Evolutionary conservation across 2,797 vertebrate genomes (phyloP).

Genomic region (Falco berigora): DNA sequence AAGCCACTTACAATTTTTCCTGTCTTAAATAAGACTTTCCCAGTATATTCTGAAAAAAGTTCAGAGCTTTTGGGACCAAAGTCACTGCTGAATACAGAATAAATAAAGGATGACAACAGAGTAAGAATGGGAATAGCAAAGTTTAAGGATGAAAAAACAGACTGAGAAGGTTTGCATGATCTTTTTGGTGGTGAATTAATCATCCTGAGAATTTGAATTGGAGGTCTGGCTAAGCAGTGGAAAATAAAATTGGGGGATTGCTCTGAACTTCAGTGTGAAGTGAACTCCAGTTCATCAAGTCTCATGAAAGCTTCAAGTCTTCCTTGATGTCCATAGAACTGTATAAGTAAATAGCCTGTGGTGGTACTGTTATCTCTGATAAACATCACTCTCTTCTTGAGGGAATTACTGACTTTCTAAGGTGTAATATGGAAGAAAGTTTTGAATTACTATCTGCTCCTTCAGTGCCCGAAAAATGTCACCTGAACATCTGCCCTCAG

Average conservation of each 20-base stretch:
- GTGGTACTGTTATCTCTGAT: background rate
- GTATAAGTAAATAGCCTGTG: background rate
- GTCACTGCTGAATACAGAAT: background rate
- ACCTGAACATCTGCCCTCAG: background rate
- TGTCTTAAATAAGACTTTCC: background rate
- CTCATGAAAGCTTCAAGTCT: background rate
- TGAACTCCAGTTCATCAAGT: background rate
- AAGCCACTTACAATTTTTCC: background rate
- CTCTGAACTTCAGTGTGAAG: background rate
- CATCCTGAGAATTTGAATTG: background rate
- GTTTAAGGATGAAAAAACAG: background rate
- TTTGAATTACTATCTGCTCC: background rate
- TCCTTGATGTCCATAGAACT: background rate
- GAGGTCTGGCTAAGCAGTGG: background rate
- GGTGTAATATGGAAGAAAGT: background rate
- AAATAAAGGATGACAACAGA: background rate
- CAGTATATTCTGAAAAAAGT: background rate
- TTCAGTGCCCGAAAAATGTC: background rate
- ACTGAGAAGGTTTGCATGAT: background rate
- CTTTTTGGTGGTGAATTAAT: background rate
- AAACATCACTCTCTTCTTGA: background rate
- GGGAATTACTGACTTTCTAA: background rate
- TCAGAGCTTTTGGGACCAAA: background rate
- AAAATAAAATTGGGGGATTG: background rate
- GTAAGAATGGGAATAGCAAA: background rate